Conservation (phyloP, 2,113 vertebrate species). For the Clarias gariepinus region DNA sequence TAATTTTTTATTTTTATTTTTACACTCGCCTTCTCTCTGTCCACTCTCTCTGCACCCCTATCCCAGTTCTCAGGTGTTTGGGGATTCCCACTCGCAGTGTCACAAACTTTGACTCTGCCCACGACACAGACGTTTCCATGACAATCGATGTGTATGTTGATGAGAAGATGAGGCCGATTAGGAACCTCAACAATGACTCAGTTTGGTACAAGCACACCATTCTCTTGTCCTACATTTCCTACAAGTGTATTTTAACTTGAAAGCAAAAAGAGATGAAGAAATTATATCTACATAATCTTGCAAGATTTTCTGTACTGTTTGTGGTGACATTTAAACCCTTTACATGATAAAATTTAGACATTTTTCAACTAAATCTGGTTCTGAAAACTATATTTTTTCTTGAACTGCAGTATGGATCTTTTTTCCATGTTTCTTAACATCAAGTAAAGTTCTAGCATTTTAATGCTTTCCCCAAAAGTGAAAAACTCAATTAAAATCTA, state of each 20-base stretch:
- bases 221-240: background rate
- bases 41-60: background rate
- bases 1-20: background rate
- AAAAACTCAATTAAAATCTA: too few relatives aligned
- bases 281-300: too few relatives aligned
- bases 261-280: background rate
- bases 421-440: too few relatives aligned
- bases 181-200: conserved; percentile 81
- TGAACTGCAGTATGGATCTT: too few relatives aligned
- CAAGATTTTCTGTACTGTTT: too few relatives aligned
- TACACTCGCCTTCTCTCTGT: background rate
- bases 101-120: conserved; percentile 89
- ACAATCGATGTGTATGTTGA: conserved; percentile 89
- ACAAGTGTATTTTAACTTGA: background rate
- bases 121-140: conserved; percentile 88
- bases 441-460: too few relatives aligned
- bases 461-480: too few relatives aligned
- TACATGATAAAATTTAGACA: too few relatives aligned
- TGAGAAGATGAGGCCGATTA: conserved; percentile 80
- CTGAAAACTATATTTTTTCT: too few relatives aligned
- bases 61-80: conserved; percentile 83
- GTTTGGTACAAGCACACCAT: conserved; percentile 75
- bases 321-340: too few relatives aligned
- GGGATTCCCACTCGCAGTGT: conserved; percentile 82
- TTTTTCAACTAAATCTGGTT: too few relatives aligned